phyloP scores from a whole-genome alignment of 2,113 vertebrate species.

The Saguinus midas region DNA sequence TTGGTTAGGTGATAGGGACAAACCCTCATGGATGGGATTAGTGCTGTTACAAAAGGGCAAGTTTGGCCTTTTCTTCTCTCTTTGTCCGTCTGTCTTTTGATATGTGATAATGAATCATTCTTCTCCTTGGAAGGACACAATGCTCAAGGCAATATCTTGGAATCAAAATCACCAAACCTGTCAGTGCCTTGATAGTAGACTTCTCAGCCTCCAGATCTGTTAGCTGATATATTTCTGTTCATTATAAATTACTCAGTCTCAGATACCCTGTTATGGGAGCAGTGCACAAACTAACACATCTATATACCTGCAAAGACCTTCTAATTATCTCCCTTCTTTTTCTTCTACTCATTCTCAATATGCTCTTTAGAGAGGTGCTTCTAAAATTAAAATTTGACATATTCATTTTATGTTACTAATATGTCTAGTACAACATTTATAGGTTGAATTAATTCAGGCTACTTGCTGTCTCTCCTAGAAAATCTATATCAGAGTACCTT shows the following conservation, averaged over 20 bases:
- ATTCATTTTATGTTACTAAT: not conserved
- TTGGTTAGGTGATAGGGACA: not conserved
- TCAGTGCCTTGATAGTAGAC: not conserved
- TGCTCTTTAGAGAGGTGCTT: not conserved
- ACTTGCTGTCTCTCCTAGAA: not conserved
- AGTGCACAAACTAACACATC: not conserved
- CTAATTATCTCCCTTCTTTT: not conserved
- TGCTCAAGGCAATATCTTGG: no score
- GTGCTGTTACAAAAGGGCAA: not conserved
- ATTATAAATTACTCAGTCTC: not conserved
- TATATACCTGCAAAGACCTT: not conserved
- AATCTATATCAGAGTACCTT: not conserved
- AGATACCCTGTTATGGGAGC: not conserved
- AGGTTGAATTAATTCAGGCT: not conserved
- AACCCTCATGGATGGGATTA: accelerated
- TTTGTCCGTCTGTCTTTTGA: not conserved
- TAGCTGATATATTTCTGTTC: not conserved
- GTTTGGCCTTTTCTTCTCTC: accelerated
- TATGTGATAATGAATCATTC: not conserved
- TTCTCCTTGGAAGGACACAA: accelerated
- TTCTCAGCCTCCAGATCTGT: not conserved
- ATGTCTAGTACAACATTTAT: not conserved
- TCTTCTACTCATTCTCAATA: not conserved
- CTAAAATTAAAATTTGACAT: not conserved
- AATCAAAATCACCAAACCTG: not conserved